Conservation (phyloP, 2,888 invertebrate genomes). For the Globia sparganii region DNA sequence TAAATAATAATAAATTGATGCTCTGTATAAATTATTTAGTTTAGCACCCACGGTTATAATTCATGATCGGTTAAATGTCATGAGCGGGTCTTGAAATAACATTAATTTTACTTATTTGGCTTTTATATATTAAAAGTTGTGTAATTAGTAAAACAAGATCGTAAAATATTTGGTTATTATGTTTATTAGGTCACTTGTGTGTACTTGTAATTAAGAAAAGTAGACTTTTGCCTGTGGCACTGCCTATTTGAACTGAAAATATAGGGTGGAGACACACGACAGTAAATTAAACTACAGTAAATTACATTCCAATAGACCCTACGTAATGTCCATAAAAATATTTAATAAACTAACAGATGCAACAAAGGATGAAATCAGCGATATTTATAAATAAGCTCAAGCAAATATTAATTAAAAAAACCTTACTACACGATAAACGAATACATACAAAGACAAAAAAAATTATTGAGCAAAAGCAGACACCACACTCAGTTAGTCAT, state of each 20-base stretch:
- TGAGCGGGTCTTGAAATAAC: slow-evolving; percentile 21
- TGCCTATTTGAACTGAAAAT: neutral
- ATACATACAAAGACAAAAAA: too few relatives aligned
- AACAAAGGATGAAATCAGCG: too few relatives aligned
- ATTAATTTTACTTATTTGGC: slow-evolving; percentile 33
- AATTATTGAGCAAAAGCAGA: too few relatives aligned
- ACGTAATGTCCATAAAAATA: too few relatives aligned
- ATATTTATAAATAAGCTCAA: too few relatives aligned
- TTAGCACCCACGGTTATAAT: slow-evolving; percentile 34
- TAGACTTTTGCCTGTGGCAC: neutral
- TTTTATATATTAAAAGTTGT: slow-evolving; percentile 33
- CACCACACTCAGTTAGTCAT: too few relatives aligned
- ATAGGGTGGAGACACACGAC: neutral
- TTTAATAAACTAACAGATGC: too few relatives aligned
- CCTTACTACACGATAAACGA: too few relatives aligned
- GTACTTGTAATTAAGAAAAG: neutral
- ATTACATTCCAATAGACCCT: too few relatives aligned
- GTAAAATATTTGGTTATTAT: slow-evolving; percentile 15
- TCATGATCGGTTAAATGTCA: slow-evolving; percentile 42
- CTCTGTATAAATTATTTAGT: slow-evolving; percentile 29
- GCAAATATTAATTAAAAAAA: too few relatives aligned
- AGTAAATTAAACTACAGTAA: too few relatives aligned
- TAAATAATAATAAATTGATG: slow-evolving; percentile 47
- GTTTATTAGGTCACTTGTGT: slow-evolving; percentile 25
- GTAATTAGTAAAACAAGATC: slow-evolving; percentile 29